Base-by-base conservation (phyloP, 2,888 invertebrate species). In the Onchidella celtica region DNA sequence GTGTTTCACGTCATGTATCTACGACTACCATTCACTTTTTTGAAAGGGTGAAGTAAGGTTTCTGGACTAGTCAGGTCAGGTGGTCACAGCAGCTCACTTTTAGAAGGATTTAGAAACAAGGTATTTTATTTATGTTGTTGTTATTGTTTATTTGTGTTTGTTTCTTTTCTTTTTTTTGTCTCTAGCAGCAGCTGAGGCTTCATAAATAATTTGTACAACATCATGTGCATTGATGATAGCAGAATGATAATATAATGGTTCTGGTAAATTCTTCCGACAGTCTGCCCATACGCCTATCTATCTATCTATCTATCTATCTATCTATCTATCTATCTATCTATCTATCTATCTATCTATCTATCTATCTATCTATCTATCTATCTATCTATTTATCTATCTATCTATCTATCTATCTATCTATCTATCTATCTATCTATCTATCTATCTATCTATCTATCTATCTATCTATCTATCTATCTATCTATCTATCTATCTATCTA, bases 311-410 rank as follows among this genome's bases (percentile, higher is more conserved):
- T 32, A 66, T 34, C 34, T 66, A 32, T 34, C 34, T 66, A 32
- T 66, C 66, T 66, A 32, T 66, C 34, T 66, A 32, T 66, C 66
- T 66, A 32, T 66, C 34, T 34, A 17, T 66, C 66, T 66, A 32
- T 66, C 66, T 66, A 65, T 65, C 65, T 24, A 65, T 29, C 27
- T 65, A 65, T 65, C 32, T 65, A 29, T 29, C 27, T 65, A 65
- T 29, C 27, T 65, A 29, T 65, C 65, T 59, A 24, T 59, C 59
- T 59, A 32, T 66, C 34, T 34, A 21, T 38, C n/a, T 14, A 36
- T 70, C 55, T 70, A 11, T 47, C 24, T 70, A 4, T 40, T 6
- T 66, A 29, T 66, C 66, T 66, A 17, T 66, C 32, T 66, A 3
- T 66, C 66, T 66, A 17, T 66, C 34, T 34, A 29, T 34, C 34